Evolutionary conservation across 2,113 vertebrate genomes (phyloP), one percentile per base, ranked within the genome.

Genomic region (Callochromis pleurospilus): DNA sequence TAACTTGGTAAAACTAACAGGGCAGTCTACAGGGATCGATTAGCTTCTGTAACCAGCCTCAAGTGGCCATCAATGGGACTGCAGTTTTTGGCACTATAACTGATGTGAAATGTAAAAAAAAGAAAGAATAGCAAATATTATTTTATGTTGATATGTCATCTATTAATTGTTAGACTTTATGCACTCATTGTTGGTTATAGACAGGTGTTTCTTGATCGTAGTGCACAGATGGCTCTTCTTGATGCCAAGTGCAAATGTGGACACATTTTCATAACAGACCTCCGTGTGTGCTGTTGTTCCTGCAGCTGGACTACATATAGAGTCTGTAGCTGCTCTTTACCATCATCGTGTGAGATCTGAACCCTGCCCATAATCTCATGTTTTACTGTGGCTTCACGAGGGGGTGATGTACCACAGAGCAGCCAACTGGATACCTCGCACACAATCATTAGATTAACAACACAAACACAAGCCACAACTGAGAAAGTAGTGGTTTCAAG

Each of bases 331-430:
- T 49, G 56, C 29, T 84, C 79, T 87, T 83, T 55, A 80, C 92
- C 90, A 77, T 82, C 95, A 14, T 90, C 89, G 87, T 95, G 95
- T 88, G 94, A 89, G 93, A 95, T 92, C 94, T 68, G 77, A 91
- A 84, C 89, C 88, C 85, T 86, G 85, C 91, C 92, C 88, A 85
- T 87, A 90, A 93, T 92, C 80, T 90, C 70, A 13, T 84, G 83
- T 82, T 90, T 95, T 90, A 60, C 84, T 91, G 91, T 81, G 93
- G 91, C 81, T 94, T 91, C 84, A 81, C 7, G 38, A 89, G 91
- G 87, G 84, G 89, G 86, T 83, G 79, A 92, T 51, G 84, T 7
- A 80, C 89, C 91, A 5, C 91, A 93, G 81, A 85, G 56, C 70
- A 75, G 89, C 80, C 75, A 33, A 51, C 82, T 84, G 88, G 55